Evolutionary conservation across 2,888 invertebrate species (phyloP), one percentile per base, ranked within the genome.

Genomic region (Chymomyza amoena): DNA sequence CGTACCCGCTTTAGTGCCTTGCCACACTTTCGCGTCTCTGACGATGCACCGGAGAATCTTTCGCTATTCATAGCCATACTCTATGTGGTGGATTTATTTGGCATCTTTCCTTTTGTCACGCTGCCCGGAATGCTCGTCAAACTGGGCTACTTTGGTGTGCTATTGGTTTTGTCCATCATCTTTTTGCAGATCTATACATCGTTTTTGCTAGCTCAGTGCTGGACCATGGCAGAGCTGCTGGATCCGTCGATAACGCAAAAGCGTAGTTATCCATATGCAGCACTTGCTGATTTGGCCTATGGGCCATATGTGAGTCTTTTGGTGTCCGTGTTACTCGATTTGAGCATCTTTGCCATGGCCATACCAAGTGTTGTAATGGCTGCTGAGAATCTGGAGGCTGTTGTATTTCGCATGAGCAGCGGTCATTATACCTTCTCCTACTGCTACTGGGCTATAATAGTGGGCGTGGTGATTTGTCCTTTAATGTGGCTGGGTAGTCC

Each of bases 401-500:
- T 97, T 77, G 95, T 96, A 75, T 92, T 94, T 85, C 95, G 95
- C 90, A 93, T 96, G 76, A 94, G 95, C 0, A 93, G 93, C 4
- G 93, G 94, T 3, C 90, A 92, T 51, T 93, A 96, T 69, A 93
- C 94, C 76, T 91, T 96, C 59, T 95, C 96, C 0, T 96, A 95
- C 90, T 97, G 97, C 89, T 95, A 95, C 79, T 97, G 97, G 96
- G 94, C 97, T 89, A 90, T 97, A 25, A 91, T 97, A 18, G 93
- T 97, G 2, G 96, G 96, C 0, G 88, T 94, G 2, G 89, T 95
- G 64, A 93, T 97, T 25, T 95, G 96, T 77, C 97, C 97, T 0
- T 91, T 97, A 64, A 94, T 96, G 93, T 97, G 97, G 97, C 93
- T 97, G 6, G 97, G 97, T 62, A 97, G 97, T 73, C 97, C 97